Percentiles rank a stretch among this genome's conserved stretches.
Evolutionary conservation across 2,113 vertebrate genomes (phyloP).

Genomic region (Alethe castanea): DNA sequence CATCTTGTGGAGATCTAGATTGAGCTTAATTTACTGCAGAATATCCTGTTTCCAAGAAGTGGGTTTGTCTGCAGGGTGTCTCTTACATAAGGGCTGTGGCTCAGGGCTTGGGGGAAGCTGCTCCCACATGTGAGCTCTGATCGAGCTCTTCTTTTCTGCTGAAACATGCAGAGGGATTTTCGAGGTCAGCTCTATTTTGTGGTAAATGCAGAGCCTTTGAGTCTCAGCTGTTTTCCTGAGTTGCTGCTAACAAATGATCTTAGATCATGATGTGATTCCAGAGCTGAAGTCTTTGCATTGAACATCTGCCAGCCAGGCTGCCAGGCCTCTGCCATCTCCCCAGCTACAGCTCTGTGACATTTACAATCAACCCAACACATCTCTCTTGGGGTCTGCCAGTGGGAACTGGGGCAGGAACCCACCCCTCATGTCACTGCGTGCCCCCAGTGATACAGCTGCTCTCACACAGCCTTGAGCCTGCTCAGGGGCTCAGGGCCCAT

Average conservation of each 20-base stretch:
- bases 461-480: not conserved
- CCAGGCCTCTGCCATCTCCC: not conserved
- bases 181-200: not conserved
- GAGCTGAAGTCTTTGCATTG: not conserved
- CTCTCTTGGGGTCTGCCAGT: not conserved
- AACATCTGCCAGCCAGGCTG: not conserved
- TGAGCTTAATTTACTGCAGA: not conserved
- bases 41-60: not conserved
- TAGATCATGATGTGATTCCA: not conserved
- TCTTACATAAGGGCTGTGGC: not conserved
- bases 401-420: not conserved
- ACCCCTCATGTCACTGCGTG: fast-evolving
- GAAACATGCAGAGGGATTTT: not conserved
- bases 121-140: not conserved
- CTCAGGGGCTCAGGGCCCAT: fast-evolving
- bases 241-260: not conserved
- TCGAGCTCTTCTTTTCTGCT: not conserved
- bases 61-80: not conserved
- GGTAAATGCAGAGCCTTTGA: not conserved
- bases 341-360: not conserved
- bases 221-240: not conserved
- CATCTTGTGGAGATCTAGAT: slow-evolving; percentile 61
- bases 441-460: not conserved
- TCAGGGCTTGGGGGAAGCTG: not conserved
- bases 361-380: not conserved